These are phyloP conservation scores for Hassar affinis DNA, from an alignment of 2,113 vertebrate genomes.

Conservation along the genomic window DNA sequence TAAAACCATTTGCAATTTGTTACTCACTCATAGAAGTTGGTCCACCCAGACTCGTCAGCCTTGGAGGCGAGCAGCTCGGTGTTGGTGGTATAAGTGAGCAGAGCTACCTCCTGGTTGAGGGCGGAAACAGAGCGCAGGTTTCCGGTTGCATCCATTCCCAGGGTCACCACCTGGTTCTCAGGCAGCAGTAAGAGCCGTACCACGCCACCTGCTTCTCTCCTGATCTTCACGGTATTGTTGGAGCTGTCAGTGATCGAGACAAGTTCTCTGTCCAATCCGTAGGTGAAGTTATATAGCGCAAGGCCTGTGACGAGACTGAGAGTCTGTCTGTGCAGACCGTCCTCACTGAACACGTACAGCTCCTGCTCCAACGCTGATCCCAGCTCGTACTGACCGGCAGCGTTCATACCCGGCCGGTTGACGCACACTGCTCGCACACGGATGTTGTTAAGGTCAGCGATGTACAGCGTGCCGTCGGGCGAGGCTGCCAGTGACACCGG, in stretches of 20 bases:
- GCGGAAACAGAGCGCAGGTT: conserved; percentile 82
- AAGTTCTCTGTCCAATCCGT: conserved; percentile 75
- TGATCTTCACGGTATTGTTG: conserved; percentile 82
- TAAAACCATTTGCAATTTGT: background rate
- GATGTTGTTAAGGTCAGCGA: conserved; percentile 88
- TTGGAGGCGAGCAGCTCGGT: conserved; percentile 85
- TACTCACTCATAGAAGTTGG: conserved; percentile 88
- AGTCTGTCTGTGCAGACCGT: conserved; percentile 84
- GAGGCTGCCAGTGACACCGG: conserved; percentile 84
- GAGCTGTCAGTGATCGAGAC: conserved; percentile 79
- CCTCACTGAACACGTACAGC: conserved; percentile 83
- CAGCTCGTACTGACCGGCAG: conserved; percentile 80
- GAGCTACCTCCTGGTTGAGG: conserved; percentile 82
- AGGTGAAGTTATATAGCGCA: conserved; percentile 87
- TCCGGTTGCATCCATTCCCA: conserved; percentile 78
- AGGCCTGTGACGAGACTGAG: conserved; percentile 85
- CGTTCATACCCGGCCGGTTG: conserved; percentile 78
- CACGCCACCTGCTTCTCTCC: conserved; percentile 78
- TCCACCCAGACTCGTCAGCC: conserved; percentile 89
- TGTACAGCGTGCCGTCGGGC: conserved; percentile 85
- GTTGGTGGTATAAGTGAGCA: conserved; percentile 83
- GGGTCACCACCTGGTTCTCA: conserved; percentile 85
- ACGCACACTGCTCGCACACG: conserved; percentile 81
- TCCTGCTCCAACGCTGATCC: conserved; percentile 86
- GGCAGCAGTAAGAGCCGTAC: conserved; percentile 84